Percentiles rank a stretch among this genome's conserved stretches.
Conservation (phyloP, 2,113 vertebrate genomes). For the Hepsetus odoe region DNA sequence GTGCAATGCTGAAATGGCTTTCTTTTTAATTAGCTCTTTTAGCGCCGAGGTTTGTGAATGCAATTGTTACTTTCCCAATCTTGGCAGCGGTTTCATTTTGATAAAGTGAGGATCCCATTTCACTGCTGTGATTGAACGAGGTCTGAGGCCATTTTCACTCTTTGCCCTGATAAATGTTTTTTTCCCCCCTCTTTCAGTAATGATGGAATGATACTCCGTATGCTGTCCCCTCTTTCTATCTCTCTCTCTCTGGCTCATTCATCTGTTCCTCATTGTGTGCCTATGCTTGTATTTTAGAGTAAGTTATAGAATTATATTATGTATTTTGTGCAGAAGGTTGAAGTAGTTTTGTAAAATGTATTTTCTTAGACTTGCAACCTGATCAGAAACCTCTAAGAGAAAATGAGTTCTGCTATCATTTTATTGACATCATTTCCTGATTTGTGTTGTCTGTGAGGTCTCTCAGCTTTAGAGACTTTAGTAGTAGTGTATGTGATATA, state of each 20-base stretch:
- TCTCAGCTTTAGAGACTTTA: no score
- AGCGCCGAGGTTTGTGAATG: conserved; percentile 69
- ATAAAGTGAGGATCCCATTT: conserved; percentile 74
- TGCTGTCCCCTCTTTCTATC: not conserved
- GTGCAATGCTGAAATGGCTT: conserved; percentile 73
- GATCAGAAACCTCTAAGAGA: no score
- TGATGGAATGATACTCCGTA: conserved; percentile 48
- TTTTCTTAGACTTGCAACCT: no score
- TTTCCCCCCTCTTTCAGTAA: conserved; percentile 31
- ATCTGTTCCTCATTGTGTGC: not conserved
- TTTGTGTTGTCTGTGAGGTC: no score
- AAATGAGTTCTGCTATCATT: no score
- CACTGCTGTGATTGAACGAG: conserved; percentile 68
- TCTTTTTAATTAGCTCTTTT: conserved; percentile 76
- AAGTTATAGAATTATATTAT: not conserved
- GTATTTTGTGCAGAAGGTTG: not conserved
- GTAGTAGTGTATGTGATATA: no score
- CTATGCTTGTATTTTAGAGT: not conserved
- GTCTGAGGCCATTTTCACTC: conserved; percentile 66
- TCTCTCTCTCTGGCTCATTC: no score
- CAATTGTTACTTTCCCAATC: conserved; percentile 72
- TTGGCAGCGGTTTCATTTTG: conserved; percentile 68
- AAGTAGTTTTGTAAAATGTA: not conserved
- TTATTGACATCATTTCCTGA: no score
- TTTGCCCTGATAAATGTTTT: conserved; percentile 63